A percentile compares a stretch with the other conserved stretches of the same genome.
Conservation (phyloP, 2,797 vertebrate species). For the Spinus pinus region DNA sequence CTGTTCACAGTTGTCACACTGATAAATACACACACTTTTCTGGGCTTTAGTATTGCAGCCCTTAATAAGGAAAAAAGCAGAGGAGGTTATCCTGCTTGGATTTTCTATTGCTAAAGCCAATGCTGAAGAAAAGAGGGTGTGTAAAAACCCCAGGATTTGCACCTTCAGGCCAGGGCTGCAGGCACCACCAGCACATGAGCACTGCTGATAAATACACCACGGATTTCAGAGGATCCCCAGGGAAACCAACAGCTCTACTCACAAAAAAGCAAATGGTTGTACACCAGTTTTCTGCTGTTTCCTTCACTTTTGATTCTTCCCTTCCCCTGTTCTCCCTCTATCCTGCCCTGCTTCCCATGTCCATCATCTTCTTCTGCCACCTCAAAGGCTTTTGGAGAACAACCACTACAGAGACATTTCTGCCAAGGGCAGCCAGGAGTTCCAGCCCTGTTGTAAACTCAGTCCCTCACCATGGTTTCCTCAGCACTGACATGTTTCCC, state of each 20-base stretch:
- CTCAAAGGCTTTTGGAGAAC: neutral
- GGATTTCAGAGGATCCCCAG: neutral
- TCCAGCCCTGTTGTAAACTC: neutral
- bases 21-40: neutral
- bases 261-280: neutral
- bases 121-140: neutral
- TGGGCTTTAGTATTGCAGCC: neutral
- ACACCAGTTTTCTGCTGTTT: neutral
- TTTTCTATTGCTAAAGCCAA: neutral
- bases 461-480: neutral
- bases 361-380: accelerated
- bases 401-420: accelerated
- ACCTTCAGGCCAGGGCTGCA: neutral
- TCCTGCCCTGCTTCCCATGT: neutral
- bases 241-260: neutral
- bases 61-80: neutral
- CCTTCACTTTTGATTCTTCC: neutral
- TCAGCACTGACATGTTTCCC: neutral
- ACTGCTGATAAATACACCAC: accelerated
- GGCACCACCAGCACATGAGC: neutral
- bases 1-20: neutral
- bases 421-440: neutral
- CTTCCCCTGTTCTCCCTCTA: neutral
- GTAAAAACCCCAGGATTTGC: neutral
- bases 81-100: neutral